These are phyloP conservation scores for Avahi laniger DNA, from an alignment of 2,797 vertebrate species.

Conservation along the genomic window DNA sequence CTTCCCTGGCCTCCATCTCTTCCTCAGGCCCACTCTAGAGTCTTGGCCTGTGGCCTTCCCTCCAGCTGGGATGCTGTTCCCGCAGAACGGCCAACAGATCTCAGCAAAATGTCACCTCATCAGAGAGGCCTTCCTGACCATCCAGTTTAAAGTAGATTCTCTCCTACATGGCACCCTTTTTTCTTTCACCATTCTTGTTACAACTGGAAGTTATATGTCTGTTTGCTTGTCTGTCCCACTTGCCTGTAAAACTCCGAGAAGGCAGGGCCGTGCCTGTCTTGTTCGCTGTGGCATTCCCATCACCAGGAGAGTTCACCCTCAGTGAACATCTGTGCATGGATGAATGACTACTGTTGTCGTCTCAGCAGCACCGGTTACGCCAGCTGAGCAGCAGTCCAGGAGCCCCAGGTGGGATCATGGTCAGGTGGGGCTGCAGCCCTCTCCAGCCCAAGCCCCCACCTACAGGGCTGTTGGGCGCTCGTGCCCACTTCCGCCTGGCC, in stretches of 20 bases:
- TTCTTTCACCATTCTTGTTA: background rate
- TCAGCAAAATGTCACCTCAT: background rate
- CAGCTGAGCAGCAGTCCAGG: background rate
- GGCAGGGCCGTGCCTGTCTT: background rate
- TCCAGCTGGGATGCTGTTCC: background rate
- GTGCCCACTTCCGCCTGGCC: background rate
- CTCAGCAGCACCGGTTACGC: background rate
- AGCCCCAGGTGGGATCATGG: background rate
- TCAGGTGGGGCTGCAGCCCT: background rate
- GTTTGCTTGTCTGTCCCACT: background rate
- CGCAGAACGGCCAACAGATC: background rate
- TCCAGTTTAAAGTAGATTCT: background rate
- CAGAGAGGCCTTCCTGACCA: background rate
- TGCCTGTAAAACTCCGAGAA: background rate
- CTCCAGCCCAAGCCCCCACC: background rate
- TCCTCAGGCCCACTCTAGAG: background rate
- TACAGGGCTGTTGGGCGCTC: background rate
- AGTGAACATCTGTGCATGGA: background rate
- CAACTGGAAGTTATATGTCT: background rate
- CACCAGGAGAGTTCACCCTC: background rate
- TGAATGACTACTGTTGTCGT: too few species aligned
- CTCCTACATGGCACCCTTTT: background rate
- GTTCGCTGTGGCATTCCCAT: rapidly evolving
- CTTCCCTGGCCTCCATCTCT: rapidly evolving
- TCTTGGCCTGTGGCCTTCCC: background rate